Evolutionary conservation across 1,140 invertebrate genomes (phyloP).

Genomic region (Acromyrmex echinatior): DNA sequence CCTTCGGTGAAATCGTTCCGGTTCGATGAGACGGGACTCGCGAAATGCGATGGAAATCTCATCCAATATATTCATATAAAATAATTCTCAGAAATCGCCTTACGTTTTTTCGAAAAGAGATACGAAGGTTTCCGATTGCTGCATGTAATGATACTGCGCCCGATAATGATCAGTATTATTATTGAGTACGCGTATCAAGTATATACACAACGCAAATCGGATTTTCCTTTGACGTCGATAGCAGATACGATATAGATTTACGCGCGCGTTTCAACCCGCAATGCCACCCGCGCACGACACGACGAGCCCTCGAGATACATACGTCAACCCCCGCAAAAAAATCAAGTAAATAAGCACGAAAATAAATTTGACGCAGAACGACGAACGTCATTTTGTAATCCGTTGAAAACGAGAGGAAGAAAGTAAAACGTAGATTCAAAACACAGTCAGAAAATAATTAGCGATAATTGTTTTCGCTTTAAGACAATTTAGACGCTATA

Average conservation of each 20-base stretch:
- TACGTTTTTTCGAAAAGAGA: background rate
- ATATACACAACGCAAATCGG: background rate
- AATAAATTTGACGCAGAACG: slow-evolving; percentile 15
- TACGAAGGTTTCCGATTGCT: background rate
- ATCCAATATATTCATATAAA: background rate
- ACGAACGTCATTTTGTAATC: background rate
- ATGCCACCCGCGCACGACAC: background rate
- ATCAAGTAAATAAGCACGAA: background rate
- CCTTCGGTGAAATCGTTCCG: background rate
- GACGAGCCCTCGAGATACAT: background rate
- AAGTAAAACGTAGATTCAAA: background rate
- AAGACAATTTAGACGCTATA: background rate
- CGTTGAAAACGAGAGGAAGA: background rate
- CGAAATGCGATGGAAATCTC: background rate
- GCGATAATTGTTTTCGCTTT: background rate
- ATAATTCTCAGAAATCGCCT: background rate
- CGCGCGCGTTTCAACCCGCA: background rate
- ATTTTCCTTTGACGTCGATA: slow-evolving; percentile 45
- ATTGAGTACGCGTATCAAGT: background rate
- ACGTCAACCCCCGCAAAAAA: slow-evolving; percentile 2
- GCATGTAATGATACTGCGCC: background rate
- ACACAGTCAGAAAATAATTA: background rate
- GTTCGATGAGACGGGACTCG: background rate
- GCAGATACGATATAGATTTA: slow-evolving; percentile 30
- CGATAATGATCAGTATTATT: slow-evolving; percentile 29